phyloP scores from a whole-genome alignment of 2,888 invertebrate species.

The Folsomia manolachei region DNA sequence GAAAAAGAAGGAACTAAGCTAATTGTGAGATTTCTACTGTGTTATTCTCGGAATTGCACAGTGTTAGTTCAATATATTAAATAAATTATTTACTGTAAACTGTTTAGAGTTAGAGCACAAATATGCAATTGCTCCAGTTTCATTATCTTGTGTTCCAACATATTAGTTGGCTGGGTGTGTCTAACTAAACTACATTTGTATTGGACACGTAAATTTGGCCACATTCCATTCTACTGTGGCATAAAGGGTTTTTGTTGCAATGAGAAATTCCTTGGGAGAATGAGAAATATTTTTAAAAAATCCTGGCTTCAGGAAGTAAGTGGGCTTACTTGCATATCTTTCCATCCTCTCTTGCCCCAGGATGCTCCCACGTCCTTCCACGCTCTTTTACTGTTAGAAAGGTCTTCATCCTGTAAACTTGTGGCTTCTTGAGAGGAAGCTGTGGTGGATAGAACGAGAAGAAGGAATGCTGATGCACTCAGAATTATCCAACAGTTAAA shows the following conservation, averaged over 20 bases:
- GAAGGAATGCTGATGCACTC: slow-evolving; percentile 25
- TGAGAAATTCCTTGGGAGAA: background rate
- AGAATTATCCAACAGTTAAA: slow-evolving; percentile 19
- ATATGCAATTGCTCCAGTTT: no score
- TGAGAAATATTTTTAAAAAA: background rate
- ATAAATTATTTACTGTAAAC: no score
- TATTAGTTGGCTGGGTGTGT: no score
- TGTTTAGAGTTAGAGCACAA: no score
- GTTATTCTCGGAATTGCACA: no score
- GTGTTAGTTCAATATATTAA: no score
- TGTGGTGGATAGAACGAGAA: slow-evolving; percentile 24
- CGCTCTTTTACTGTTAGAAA: slow-evolving; percentile 35
- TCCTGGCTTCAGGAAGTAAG: background rate
- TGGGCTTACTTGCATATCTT: slow-evolving; percentile 56
- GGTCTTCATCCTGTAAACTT: slow-evolving; percentile 35
- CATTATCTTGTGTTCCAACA: no score
- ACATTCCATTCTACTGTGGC: no score
- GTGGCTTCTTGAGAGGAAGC: slow-evolving; percentile 38
- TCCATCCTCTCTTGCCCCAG: slow-evolving; percentile 63
- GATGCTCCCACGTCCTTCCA: slow-evolving; percentile 51
- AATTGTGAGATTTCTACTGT: no score
- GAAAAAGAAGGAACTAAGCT: no score
- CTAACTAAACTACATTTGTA: no score
- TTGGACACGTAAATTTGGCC: no score
- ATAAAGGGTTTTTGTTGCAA: background rate